These are phyloP conservation scores for Phyllopteryx taeniolatus DNA, from an alignment of 2,113 vertebrate genomes.

Conservation along the genomic window DNA sequence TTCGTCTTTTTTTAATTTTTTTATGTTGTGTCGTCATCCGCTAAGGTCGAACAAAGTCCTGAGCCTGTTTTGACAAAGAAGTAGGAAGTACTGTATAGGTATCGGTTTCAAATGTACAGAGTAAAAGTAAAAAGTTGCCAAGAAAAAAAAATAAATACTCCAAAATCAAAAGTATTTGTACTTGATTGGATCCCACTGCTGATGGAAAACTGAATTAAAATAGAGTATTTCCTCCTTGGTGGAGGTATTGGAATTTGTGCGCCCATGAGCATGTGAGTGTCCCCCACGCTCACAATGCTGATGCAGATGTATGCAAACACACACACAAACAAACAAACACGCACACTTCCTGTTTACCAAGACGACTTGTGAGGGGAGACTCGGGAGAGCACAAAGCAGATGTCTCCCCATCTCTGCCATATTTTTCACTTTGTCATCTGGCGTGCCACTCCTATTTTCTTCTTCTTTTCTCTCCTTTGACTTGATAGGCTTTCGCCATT, in stretches of 20 bases:
- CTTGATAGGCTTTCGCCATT: background rate
- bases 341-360: conserved; percentile 3
- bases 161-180: too few species aligned
- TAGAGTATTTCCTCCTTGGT: background rate
- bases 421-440: conserved; percentile 12
- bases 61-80: too few species aligned
- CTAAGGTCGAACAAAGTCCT: too few species aligned
- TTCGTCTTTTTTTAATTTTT: too few species aligned
- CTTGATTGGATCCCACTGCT: background rate
- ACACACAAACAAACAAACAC: background rate
- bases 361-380: background rate
- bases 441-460: background rate
- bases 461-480: background rate
- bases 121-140: background rate
- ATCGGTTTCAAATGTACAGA: background rate
- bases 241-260: too few species aligned
- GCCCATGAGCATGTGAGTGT: too few species aligned
- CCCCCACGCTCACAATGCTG: background rate
- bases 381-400: conserved; percentile 20
- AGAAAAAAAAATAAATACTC: too few species aligned
- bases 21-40: too few species aligned
- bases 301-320: background rate
- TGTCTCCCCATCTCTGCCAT: background rate
- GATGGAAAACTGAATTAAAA: background rate
- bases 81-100: too few species aligned